Percentiles rank a stretch among this genome's conserved stretches.
Conservation (phyloP, 2,888 invertebrate species). For the Apamea sordens region DNA sequence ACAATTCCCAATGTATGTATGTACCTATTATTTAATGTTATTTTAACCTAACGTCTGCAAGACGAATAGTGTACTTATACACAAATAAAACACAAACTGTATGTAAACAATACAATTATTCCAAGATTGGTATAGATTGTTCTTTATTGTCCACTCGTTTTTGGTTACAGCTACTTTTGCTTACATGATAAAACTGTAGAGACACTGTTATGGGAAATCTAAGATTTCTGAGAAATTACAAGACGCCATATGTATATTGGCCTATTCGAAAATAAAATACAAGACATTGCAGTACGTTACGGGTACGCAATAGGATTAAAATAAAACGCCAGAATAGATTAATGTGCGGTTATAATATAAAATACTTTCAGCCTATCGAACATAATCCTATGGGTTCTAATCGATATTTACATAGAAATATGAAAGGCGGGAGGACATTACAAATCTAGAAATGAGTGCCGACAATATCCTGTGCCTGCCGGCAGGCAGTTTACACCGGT, state of each 20-base stretch:
- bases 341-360: slow-evolving; percentile 89
- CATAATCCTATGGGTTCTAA: slow-evolving; percentile 88
- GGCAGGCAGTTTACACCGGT: slow-evolving; percentile 66
- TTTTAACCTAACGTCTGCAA: slow-evolving; percentile 13
- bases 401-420: slow-evolving; percentile 86
- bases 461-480: slow-evolving; percentile 69
- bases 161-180: slow-evolving; percentile 62
- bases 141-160: slow-evolving; percentile 62
- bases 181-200: slow-evolving; percentile 52
- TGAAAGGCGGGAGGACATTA: slow-evolving; percentile 82
- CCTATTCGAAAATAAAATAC: slow-evolving; percentile 39
- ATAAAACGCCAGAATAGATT: slow-evolving; percentile 74
- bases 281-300: slow-evolving; percentile 42
- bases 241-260: slow-evolving; percentile 22
- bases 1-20: slow-evolving; percentile 15
- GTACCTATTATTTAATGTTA: slow-evolving; percentile 4
- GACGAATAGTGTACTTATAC: slow-evolving; percentile 22
- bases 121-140: slow-evolving; percentile 61
- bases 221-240: slow-evolving; percentile 51
- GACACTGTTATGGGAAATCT: slow-evolving; percentile 45
- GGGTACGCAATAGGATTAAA: slow-evolving; percentile 62
- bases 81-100: slow-evolving; percentile 57
- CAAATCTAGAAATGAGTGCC: slow-evolving; percentile 75
- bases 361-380: slow-evolving; percentile 89
- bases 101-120: slow-evolving; percentile 64